Conservation (phyloP, 2,113 vertebrate species). For the Poicephalus meyeri region DNA sequence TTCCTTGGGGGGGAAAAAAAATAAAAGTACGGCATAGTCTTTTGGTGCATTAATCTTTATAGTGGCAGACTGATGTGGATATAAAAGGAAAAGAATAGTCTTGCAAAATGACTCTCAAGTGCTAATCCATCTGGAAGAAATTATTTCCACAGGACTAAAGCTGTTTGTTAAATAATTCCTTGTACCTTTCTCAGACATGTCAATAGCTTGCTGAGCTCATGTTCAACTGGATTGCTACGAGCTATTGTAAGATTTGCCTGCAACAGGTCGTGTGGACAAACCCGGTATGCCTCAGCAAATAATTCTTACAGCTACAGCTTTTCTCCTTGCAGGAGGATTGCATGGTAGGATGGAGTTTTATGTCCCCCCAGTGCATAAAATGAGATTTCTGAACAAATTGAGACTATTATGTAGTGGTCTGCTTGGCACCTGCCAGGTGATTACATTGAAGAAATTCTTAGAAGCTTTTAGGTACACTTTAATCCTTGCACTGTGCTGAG, state of each 20-base stretch:
- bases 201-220: not conserved
- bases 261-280: not conserved
- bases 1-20: not conserved
- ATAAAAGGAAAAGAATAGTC: not conserved
- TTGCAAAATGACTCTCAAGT: not conserved
- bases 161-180: not conserved
- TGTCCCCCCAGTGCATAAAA: not conserved
- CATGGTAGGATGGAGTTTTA: not conserved
- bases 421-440: not conserved
- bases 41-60: not conserved
- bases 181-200: slow-evolving; percentile 3
- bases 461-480: not conserved
- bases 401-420: not conserved
- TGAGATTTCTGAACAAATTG: not conserved
- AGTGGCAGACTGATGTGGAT: not conserved
- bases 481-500: not conserved
- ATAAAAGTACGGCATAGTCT: not conserved
- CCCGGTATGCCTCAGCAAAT: not conserved
- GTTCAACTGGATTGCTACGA: not conserved
- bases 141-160: slow-evolving; percentile 6
- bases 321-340: not conserved
- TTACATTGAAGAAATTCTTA: not conserved
- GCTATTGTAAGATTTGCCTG: not conserved
- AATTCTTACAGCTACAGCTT: not conserved
- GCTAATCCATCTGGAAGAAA: slow-evolving; percentile 29